Percentiles rank a stretch among this genome's conserved stretches.
Conservation (phyloP, 2,113 vertebrate genomes). For the Azemiops feae region DNA sequence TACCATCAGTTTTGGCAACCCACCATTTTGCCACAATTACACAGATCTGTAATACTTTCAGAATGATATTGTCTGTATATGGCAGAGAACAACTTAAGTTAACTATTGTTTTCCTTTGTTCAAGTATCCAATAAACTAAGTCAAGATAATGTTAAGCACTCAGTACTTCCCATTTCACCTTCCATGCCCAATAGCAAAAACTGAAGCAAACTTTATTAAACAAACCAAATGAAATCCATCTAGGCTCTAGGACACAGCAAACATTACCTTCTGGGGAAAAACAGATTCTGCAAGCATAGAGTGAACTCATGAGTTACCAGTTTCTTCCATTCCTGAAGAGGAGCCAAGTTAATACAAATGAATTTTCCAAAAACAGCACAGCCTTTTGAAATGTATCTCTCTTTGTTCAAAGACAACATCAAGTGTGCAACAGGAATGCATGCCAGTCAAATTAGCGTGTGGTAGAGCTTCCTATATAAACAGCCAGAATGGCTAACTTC, state of each 20-base stretch:
- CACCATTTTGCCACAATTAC: neutral
- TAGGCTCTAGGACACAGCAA: neutral
- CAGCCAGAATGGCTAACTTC: neutral
- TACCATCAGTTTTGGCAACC: neutral
- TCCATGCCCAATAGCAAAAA: neutral
- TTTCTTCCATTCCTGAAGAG: too few relatives aligned
- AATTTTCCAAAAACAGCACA: too few relatives aligned
- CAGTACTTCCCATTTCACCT: neutral
- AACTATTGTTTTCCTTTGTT: neutral
- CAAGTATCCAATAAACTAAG: neutral
- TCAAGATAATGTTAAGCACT: neutral
- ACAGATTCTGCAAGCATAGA: too few relatives aligned
- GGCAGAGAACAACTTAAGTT: neutral
- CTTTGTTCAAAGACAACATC: neutral
- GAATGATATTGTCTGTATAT: neutral
- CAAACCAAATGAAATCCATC: neutral
- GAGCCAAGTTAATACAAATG: too few relatives aligned
- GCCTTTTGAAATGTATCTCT: too few relatives aligned
- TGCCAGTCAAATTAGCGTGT: neutral
- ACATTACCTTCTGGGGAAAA: neutral
- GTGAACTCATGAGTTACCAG: too few relatives aligned
- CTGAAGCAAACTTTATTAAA: neutral
- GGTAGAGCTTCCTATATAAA: neutral
- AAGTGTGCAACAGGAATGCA: neutral
- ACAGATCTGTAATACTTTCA: neutral